Conservation (phyloP, 2,888 invertebrate genomes). For the Eucera pruinosa region DNA sequence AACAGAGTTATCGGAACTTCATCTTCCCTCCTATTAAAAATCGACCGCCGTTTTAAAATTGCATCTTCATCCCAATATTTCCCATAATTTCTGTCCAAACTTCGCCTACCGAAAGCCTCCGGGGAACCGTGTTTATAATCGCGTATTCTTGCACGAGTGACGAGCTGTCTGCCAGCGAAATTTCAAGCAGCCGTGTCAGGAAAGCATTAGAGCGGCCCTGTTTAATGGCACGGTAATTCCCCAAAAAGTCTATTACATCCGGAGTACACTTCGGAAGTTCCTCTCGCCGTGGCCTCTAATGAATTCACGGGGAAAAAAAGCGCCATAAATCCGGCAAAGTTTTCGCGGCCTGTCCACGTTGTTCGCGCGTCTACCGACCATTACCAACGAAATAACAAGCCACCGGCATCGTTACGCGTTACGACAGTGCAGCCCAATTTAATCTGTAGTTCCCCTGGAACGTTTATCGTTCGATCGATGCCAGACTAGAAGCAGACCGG, state of each 20-base stretch:
- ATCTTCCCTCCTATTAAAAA: too few relatives aligned
- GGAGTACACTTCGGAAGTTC: constrained; percentile 6
- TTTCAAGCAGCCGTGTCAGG: neutral
- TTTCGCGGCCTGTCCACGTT: constrained; percentile 12
- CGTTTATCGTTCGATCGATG: constrained; percentile 61
- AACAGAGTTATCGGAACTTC: too few relatives aligned
- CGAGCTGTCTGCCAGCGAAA: neutral
- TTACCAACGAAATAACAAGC: constrained; percentile 74
- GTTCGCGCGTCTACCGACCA: constrained; percentile 45
- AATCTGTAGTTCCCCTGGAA: constrained; percentile 48
- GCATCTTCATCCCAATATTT: too few relatives aligned
- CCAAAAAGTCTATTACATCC: constrained; percentile 2
- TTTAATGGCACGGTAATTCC: constrained; percentile 12
- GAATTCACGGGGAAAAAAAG: constrained; percentile 33
- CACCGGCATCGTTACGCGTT: constrained; percentile 65
- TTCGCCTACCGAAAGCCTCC: neutral
- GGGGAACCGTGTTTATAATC: neutral
- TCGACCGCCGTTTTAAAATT: too few relatives aligned
- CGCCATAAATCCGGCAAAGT: constrained; percentile 36
- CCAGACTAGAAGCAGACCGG: constrained; percentile 33
- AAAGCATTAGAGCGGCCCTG: neutral
- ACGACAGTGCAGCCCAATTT: constrained; percentile 68
- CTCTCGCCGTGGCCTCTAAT: constrained; percentile 9
- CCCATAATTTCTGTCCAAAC: neutral
- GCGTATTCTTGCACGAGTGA: neutral